phyloP scores from a whole-genome alignment of 2,797 vertebrate genomes.

The Platyrinchus mystaceus region DNA sequence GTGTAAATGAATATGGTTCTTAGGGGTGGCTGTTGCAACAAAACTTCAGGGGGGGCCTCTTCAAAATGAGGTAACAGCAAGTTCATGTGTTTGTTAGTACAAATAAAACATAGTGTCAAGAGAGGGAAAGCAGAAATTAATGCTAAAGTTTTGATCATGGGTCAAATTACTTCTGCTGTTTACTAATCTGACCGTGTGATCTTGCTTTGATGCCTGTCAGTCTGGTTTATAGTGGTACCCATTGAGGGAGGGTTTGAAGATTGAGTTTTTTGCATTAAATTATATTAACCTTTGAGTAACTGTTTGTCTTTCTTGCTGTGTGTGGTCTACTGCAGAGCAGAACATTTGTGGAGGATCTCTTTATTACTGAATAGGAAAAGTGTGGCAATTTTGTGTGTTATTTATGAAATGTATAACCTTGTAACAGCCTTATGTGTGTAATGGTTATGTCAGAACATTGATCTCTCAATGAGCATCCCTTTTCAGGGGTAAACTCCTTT shows the following conservation, averaged over 20 bases:
- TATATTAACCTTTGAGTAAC: background rate
- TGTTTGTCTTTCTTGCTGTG: background rate
- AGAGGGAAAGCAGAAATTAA: background rate
- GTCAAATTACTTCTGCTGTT: background rate
- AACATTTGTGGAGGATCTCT: background rate
- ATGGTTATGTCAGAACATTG: background rate
- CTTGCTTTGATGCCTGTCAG: background rate
- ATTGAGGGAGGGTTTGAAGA: background rate
- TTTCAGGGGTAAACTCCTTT: background rate
- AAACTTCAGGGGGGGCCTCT: background rate
- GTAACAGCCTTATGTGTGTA: background rate
- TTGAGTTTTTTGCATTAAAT: background rate
- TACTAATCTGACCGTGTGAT: background rate
- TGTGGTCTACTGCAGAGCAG: background rate
- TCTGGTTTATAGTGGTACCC: background rate
- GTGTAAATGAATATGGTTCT: background rate
- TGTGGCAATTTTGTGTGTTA: background rate
- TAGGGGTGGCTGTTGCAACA: background rate
- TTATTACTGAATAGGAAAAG: background rate
- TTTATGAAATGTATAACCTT: background rate
- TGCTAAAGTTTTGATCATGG: background rate
- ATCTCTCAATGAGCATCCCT: background rate
- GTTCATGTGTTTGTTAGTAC: background rate
- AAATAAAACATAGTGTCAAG: background rate
- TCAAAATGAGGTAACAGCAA: background rate